Base-by-base conservation (phyloP, 2,888 invertebrate species). In the Dilophus febrilis region DNA sequence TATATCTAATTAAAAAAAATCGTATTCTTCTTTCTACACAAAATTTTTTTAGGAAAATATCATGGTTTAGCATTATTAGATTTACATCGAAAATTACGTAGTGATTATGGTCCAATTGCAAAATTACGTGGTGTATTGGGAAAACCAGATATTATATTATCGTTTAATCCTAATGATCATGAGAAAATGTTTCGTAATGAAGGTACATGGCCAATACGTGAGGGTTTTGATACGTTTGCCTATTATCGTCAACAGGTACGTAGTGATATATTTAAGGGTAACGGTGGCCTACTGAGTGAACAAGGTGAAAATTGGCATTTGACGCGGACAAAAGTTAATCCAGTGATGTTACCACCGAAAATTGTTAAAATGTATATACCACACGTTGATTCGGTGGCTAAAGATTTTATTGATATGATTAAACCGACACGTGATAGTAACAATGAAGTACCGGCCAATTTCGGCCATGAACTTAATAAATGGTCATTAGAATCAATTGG, bases 251-350 rank as follows among this genome's bases (percentile, higher is more conserved):
- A 53, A 27, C 49, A 52, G 4, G 46, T 54, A 11, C 56, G 65
- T 17, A 54, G 59, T 6, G 58, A 63, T 41, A 43, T 66, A 4
- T 67, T 64, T 44, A 50, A 50, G 4, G 51, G 53, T 27, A 41
- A 53, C 33, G 53, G 52, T 4, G 58, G 58, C 3, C 40, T 59
- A 3, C 49, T 58, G 2, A 51, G 56, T 0, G 56, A 56, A 17
- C 72, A 79, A 58, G 79, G 76, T 1, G 64, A 69, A 22, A 64
- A 71, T 47, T 80, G 80, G 80, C 69, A 72, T 19, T 66, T 72
- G 34, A 66, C 77, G 42, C 64, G 79, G n/a, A 70, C 70, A 5
- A 74, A 72, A 48, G 58, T 58, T 0, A 59, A 58, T 46, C 59
- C 58, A 1, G 49, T 58, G 26, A 40, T 59, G 30, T 53, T 58